Evolutionary conservation across 2,888 invertebrate genomes (phyloP).

Genomic region (Dryobota labecula): DNA sequence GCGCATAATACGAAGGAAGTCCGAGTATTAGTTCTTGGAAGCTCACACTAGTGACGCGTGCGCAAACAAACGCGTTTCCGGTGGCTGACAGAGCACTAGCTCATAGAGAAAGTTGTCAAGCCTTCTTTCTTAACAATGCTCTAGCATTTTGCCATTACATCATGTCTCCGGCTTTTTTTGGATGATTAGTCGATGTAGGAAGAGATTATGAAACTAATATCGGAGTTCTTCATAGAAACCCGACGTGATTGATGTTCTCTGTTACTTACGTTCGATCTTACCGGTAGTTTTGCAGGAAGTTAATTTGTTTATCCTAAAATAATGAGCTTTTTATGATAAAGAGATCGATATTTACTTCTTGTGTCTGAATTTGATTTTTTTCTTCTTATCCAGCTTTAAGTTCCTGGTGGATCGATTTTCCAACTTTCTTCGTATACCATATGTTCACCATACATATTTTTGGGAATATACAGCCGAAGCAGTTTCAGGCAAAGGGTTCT

Average conservation of each 20-base stretch:
- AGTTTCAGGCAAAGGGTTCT: no score
- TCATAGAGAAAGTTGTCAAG: slow-evolving; percentile 73
- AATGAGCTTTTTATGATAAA: slow-evolving; percentile 24
- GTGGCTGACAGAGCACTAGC: slow-evolving; percentile 53
- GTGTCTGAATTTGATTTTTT: not conserved
- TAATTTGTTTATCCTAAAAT: slow-evolving; percentile 45
- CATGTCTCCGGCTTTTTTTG: slow-evolving; percentile 64
- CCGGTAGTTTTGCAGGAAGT: slow-evolving; percentile 43
- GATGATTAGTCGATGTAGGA: slow-evolving; percentile 62
- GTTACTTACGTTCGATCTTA: slow-evolving; percentile 28
- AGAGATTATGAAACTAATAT: slow-evolving; percentile 64
- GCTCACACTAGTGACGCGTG: slow-evolving; percentile 62
- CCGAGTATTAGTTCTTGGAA: slow-evolving; percentile 67
- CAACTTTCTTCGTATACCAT: not conserved
- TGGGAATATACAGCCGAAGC: no score
- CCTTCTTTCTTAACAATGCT: slow-evolving; percentile 70
- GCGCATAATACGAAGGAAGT: slow-evolving; percentile 63
- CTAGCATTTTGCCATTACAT: slow-evolving; percentile 64
- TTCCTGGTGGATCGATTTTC: not conserved
- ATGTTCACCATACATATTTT: no score
- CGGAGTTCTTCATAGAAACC: slow-evolving; percentile 40
- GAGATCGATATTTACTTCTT: slow-evolving; percentile 9
- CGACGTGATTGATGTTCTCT: slow-evolving; percentile 51
- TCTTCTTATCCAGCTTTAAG: not conserved
- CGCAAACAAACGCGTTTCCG: slow-evolving; percentile 70